These are phyloP conservation scores for Plebejus argus DNA, from an alignment of 2,888 invertebrate species.

Conservation along the genomic window DNA sequence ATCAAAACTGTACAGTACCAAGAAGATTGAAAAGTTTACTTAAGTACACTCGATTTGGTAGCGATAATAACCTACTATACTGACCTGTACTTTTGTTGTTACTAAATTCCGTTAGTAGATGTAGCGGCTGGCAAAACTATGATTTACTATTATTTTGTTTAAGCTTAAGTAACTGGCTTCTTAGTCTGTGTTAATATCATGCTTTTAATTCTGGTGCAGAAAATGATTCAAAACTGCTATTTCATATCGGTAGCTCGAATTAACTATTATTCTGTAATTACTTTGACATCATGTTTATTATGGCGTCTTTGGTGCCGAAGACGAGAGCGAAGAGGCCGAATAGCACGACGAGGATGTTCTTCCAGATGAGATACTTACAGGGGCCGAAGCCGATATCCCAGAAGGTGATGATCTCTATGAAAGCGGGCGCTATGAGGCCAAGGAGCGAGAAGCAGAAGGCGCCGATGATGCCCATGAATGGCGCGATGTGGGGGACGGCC, in stretches of 20 bases:
- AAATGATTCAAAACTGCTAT: not conserved
- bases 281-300: conserved; percentile 50
- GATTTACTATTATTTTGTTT: not conserved
- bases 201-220: conserved; percentile 9
- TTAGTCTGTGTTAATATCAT: not conserved
- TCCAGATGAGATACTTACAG: conserved; percentile 87
- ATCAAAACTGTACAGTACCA: not conserved
- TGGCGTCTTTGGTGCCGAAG: conserved; percentile 84
- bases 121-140: conserved; percentile 5
- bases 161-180: not conserved
- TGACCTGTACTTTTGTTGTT: not conserved
- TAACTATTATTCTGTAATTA: conserved; percentile 38
- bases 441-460: conserved; percentile 96
- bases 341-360: conserved; percentile 87
- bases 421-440: conserved; percentile 92
- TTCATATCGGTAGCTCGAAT: not conserved
- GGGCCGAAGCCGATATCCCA: conserved; percentile 92
- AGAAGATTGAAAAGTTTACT: not conserved
- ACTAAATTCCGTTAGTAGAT: not conserved
- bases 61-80: not conserved
- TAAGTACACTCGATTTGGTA: not conserved
- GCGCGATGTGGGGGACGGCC: conserved; percentile 92
- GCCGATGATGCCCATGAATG: conserved; percentile 95
- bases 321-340: conserved; percentile 91
- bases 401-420: conserved; percentile 91